A percentile compares a stretch with the other conserved stretches of the same genome.
These are phyloP conservation scores for Leptosomus discolor DNA, from an alignment of 2,113 vertebrate genomes.

Conservation along the genomic window DNA sequence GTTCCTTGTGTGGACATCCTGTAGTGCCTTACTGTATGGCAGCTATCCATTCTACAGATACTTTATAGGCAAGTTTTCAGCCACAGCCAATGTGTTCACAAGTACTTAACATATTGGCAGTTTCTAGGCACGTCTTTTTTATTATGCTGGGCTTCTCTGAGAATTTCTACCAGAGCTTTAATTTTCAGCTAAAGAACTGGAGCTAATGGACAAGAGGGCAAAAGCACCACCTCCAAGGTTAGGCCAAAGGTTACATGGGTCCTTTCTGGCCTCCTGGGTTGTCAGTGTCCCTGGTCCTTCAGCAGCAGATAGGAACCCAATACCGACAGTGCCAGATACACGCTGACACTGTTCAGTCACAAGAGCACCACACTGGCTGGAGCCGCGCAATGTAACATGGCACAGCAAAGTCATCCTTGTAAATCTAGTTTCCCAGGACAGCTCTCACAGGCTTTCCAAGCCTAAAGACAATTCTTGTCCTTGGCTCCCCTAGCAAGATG, in stretches of 20 bases:
- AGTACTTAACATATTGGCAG: not conserved
- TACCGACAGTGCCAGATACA: not conserved
- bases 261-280: not conserved
- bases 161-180: not conserved
- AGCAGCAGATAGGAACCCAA: fast-evolving
- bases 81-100: not conserved
- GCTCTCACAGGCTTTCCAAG: not conserved
- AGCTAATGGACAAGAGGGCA: not conserved
- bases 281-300: not conserved
- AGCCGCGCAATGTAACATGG: fast-evolving
- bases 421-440: not conserved
- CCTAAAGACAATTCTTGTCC: not conserved
- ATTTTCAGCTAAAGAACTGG: not conserved
- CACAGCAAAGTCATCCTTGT: not conserved
- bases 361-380: fast-evolving
- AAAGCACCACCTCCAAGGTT: not conserved
- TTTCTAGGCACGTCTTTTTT: not conserved
- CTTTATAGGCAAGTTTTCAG: not conserved
- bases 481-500: not conserved
- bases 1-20: not conserved
- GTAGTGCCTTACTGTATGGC: not conserved
- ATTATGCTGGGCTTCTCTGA: not conserved
- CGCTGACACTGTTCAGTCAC: fast-evolving
- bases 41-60: not conserved
- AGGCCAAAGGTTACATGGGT: not conserved